Evolutionary conservation across 2,113 vertebrate genomes (phyloP).

Genomic region (Paralichthys olivaceus): DNA sequence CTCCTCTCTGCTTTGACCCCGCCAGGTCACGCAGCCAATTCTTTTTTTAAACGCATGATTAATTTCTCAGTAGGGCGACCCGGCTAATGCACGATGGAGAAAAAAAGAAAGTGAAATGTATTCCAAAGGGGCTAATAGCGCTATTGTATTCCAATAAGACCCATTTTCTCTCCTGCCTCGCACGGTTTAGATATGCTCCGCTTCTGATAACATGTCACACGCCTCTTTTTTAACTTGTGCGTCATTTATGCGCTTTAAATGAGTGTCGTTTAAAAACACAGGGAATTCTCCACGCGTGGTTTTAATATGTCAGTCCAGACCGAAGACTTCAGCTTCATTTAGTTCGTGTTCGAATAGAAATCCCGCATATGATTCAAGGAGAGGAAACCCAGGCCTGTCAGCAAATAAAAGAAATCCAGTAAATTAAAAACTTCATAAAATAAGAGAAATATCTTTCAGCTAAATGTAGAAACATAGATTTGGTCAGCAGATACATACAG

Average conservation of each 20-base stretch:
- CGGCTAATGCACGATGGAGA: conserved; percentile 71
- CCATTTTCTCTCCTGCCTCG: conserved; percentile 27
- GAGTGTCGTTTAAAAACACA: not conserved
- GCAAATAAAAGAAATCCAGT: too few relatives aligned
- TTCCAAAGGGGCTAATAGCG: conserved; percentile 67
- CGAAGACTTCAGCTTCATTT: too few relatives aligned
- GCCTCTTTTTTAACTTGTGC: conserved; percentile 4
- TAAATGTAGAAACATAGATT: too few relatives aligned
- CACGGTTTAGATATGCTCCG: conserved; percentile 51
- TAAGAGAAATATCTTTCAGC: too few relatives aligned
- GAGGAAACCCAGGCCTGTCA: too few relatives aligned
- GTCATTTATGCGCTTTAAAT: not conserved
- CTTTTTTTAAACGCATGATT: conserved; percentile 84
- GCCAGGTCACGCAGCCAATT: conserved; percentile 81
- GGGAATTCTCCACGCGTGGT: not conserved
- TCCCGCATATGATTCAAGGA: too few relatives aligned
- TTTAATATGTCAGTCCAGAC: not conserved
- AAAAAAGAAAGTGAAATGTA: conserved; percentile 72
- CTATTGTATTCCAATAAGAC: conserved; percentile 69
- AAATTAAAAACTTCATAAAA: too few relatives aligned
- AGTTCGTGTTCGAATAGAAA: too few relatives aligned
- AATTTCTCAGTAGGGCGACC: conserved; percentile 82
- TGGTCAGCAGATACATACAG: too few relatives aligned
- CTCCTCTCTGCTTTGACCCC: conserved; percentile 68
- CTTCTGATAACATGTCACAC: conserved; percentile 57